Evolutionary conservation across 2,113 vertebrate species (phyloP).

Genomic region (Takifugu flavidus): DNA sequence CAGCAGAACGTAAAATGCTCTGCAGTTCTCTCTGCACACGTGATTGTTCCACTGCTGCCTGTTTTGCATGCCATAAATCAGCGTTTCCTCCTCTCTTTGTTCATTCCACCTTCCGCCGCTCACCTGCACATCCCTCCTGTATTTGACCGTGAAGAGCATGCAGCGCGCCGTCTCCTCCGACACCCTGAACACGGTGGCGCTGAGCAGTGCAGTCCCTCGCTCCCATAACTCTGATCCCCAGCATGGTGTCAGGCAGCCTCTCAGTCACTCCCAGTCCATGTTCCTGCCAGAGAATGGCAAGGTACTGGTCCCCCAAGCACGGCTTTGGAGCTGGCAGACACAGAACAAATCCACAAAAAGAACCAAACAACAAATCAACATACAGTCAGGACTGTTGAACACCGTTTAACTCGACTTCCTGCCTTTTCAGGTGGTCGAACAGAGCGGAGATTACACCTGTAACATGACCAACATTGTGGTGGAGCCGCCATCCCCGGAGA

Average conservation of each 20-base stretch:
- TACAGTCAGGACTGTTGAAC: neutral
- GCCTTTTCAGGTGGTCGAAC: constrained; percentile 48
- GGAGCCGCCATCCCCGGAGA: constrained; percentile 62
- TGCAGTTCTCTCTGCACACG: neutral
- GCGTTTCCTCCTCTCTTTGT: constrained; percentile 7
- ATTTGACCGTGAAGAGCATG: constrained; percentile 59
- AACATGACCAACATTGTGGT: constrained; percentile 59
- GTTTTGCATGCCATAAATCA: neutral
- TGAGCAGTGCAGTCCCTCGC: constrained; percentile 27
- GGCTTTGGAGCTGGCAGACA: neutral
- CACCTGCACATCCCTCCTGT: constrained; percentile 16
- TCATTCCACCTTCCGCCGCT: constrained; percentile 13
- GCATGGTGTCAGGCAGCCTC: constrained; percentile 39
- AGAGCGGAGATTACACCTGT: constrained; percentile 60
- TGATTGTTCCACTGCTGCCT: neutral
- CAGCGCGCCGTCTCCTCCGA: constrained; percentile 68
- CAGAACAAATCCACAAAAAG: neutral
- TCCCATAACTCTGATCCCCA: constrained; percentile 15
- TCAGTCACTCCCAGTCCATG: constrained; percentile 74
- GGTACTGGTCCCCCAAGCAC: constrained; percentile 48
- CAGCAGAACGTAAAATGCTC: too few species aligned
- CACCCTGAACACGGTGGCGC: constrained; percentile 49
- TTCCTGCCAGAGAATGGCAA: constrained; percentile 68
- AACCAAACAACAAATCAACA: neutral
- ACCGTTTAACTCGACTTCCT: constrained; percentile 1